Percentiles rank a stretch among this genome's conserved stretches.
Evolutionary conservation across 2,113 vertebrate genomes (phyloP).

Genomic region (Spheniscus mendiculus): DNA sequence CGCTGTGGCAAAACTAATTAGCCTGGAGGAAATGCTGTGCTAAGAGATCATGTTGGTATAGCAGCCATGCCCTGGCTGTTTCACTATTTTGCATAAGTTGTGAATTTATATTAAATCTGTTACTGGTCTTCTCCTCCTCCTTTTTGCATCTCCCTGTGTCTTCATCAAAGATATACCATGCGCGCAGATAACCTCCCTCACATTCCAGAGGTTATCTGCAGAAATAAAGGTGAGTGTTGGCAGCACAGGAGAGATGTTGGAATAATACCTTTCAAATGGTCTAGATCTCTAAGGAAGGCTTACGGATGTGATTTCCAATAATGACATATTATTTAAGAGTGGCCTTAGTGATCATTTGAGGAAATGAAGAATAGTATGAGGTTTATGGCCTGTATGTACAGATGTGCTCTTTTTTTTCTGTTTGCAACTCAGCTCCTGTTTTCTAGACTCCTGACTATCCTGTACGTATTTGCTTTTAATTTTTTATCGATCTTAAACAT

Average conservation of each 20-base stretch:
- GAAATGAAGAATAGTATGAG: not conserved
- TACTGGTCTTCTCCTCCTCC: not conserved
- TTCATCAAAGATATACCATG: not conserved
- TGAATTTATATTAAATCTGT: not conserved
- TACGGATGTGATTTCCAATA: not conserved
- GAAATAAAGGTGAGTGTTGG: not conserved
- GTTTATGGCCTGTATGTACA: not conserved
- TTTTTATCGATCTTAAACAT: not conserved
- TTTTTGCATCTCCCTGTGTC: accelerated
- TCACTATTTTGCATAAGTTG: not conserved
- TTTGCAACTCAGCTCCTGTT: not conserved
- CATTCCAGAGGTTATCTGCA: accelerated
- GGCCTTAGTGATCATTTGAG: not conserved
- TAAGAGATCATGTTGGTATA: not conserved
- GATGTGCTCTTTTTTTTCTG: not conserved
- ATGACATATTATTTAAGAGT: not conserved
- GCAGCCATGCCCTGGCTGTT: not conserved
- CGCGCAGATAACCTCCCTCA: accelerated
- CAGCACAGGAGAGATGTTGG: not conserved
- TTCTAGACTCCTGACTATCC: not conserved
- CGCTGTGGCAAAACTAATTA: not conserved
- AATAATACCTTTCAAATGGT: not conserved
- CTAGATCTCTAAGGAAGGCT: not conserved
- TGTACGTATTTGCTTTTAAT: not conserved
- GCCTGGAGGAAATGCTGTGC: not conserved